Conservation (phyloP, 2,113 vertebrate genomes). For the Zeus faber region DNA sequence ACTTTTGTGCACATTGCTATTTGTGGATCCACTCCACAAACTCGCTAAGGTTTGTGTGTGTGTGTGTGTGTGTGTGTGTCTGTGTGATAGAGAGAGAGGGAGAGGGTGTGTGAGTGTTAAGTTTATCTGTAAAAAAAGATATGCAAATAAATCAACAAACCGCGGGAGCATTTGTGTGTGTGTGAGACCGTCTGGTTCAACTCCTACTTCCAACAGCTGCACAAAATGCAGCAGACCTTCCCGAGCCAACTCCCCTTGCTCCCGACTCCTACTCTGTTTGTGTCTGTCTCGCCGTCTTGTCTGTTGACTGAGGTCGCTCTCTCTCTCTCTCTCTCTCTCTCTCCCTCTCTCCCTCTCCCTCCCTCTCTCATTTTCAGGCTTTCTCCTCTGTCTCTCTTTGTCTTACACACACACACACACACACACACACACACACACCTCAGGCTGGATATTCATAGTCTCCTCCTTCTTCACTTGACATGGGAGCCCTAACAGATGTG, state of each 20-base stretch:
- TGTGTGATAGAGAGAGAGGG: conserved; percentile 38
- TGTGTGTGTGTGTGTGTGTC: conserved; percentile 44
- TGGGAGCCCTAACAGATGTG: conserved; percentile 74
- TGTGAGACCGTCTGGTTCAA: conserved; percentile 50
- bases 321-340: conserved; percentile 5
- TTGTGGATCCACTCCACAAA: no score
- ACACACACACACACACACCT: conserved; percentile 54
- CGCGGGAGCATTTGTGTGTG: conserved; percentile 41
- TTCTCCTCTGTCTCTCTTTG: conserved; percentile 16
- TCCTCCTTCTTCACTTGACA: conserved; percentile 67
- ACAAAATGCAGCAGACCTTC: conserved; percentile 51
- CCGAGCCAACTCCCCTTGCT: conserved; percentile 50
- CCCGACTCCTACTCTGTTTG: conserved; percentile 53
- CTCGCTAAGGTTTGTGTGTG: no score
- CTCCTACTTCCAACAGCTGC: conserved; percentile 69
- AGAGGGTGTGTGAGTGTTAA: no score
- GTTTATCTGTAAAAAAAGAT: not conserved
- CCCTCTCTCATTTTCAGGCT: not conserved
- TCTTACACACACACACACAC: conserved; percentile 26
- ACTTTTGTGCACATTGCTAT: conserved; percentile 30
- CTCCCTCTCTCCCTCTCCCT: not conserved
- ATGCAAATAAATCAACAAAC: not conserved
- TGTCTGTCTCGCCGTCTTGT: conserved; percentile 33
- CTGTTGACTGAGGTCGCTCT: not conserved
- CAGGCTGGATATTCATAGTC: conserved; percentile 72